These are phyloP conservation scores for Sclerurus mexicanus DNA, from an alignment of 2,113 vertebrate genomes.

Conservation along the genomic window DNA sequence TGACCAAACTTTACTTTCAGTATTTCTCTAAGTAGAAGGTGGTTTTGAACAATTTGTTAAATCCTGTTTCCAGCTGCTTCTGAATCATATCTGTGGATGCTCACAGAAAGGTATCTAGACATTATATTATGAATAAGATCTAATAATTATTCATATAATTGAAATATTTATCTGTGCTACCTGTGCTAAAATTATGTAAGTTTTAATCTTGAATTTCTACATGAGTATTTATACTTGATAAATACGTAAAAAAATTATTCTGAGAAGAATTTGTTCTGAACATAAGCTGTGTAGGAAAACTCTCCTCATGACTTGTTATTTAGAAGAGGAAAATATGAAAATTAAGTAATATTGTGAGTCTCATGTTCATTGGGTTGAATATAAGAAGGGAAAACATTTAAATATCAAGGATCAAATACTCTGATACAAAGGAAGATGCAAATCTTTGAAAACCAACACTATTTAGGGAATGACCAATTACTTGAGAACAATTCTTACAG, in stretches of 20 bases:
- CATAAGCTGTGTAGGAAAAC: not conserved
- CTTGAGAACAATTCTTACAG: not conserved
- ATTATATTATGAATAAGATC: not conserved
- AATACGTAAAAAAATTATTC: not conserved
- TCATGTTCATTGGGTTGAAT: not conserved
- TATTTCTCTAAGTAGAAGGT: not conserved
- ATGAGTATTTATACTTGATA: not conserved
- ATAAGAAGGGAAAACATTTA: not conserved
- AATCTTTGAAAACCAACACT: not conserved
- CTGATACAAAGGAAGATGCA: not conserved
- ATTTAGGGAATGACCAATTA: not conserved
- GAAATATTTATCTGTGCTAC: not conserved
- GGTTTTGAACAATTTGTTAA: not conserved
- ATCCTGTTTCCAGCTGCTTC: not conserved
- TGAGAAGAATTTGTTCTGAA: not conserved
- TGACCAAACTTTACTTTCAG: not conserved
- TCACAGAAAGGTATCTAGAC: not conserved
- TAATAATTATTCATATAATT: not conserved
- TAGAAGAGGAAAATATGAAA: not conserved
- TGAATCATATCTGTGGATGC: not conserved
- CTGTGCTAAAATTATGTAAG: not conserved
- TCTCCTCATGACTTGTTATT: not conserved
- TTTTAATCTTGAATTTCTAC: not conserved
- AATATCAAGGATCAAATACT: not conserved
- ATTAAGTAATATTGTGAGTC: not conserved